A percentile compares a stretch with the other conserved stretches of the same genome.
These are phyloP conservation scores for Aldrovandia affinis DNA, from an alignment of 2,797 vertebrate genomes.

Conservation along the genomic window DNA sequence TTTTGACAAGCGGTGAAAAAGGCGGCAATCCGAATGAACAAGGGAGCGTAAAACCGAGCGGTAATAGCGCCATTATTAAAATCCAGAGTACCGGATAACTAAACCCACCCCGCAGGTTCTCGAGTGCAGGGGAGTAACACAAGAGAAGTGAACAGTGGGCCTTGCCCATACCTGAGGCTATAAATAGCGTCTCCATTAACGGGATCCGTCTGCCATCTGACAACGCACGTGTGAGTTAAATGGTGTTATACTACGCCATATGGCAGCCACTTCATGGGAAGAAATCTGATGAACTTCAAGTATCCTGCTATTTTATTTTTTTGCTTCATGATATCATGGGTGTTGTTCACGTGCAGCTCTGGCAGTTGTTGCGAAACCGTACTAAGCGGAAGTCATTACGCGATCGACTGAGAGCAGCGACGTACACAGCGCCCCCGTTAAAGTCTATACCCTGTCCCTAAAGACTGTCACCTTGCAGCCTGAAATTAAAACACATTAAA, in stretches of 20 bases:
- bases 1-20: background rate
- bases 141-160: background rate
- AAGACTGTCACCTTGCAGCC: too few species aligned
- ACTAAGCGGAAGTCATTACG: background rate
- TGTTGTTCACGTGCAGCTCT: background rate
- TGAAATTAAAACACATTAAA: too few species aligned
- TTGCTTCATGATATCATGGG: background rate
- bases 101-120: background rate
- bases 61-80: background rate
- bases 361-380: background rate
- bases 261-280: slow-evolving; percentile 1
- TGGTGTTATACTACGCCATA: slow-evolving; percentile 15
- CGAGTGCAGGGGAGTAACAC: background rate
- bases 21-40: background rate
- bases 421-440: too few species aligned
- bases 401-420: background rate
- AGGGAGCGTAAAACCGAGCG: background rate
- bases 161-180: slow-evolving; percentile 12
- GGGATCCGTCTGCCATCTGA: slow-evolving; percentile 6
- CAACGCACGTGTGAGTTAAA: slow-evolving; percentile 3
- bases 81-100: background rate
- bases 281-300: slow-evolving; percentile 1
- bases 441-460: too few species aligned
- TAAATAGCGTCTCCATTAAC: background rate
- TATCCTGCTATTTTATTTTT: background rate